These are phyloP conservation scores for Muscicapa comitata DNA, from an alignment of 2,797 vertebrate species.

Conservation along the genomic window DNA sequence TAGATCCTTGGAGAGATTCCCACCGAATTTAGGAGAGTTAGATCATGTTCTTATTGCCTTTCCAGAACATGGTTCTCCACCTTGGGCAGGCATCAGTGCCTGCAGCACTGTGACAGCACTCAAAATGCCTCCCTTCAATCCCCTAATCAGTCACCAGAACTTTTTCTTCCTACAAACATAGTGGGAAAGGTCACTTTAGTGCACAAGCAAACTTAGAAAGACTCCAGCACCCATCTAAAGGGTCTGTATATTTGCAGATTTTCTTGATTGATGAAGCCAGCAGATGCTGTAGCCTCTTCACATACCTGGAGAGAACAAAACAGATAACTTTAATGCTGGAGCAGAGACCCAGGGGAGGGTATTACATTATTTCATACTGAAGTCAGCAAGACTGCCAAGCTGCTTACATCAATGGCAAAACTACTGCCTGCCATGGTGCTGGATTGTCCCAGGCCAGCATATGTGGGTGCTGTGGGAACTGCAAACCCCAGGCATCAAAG, in stretches of 20 bases:
- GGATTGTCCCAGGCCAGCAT: rapidly evolving
- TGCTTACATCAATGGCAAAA: background rate
- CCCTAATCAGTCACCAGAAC: background rate
- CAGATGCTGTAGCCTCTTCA: background rate
- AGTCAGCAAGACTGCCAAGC: background rate
- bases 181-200: background rate
- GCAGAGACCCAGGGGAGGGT: background rate
- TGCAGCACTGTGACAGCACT: background rate
- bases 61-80: background rate
- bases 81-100: background rate
- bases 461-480: rapidly evolving
- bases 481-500: background rate
- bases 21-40: background rate
- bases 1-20: background rate
- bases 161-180: background rate
- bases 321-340: background rate
- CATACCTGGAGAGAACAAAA: background rate
- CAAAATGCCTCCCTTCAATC: background rate
- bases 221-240: background rate
- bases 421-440: rapidly evolving
- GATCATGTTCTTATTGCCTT: background rate
- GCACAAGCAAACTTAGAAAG: background rate
- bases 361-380: background rate
- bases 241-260: background rate
- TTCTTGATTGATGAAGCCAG: background rate